These are phyloP conservation scores for Melanerpes aurifrons DNA, from an alignment of 2,113 vertebrate genomes.

Conservation along the genomic window DNA sequence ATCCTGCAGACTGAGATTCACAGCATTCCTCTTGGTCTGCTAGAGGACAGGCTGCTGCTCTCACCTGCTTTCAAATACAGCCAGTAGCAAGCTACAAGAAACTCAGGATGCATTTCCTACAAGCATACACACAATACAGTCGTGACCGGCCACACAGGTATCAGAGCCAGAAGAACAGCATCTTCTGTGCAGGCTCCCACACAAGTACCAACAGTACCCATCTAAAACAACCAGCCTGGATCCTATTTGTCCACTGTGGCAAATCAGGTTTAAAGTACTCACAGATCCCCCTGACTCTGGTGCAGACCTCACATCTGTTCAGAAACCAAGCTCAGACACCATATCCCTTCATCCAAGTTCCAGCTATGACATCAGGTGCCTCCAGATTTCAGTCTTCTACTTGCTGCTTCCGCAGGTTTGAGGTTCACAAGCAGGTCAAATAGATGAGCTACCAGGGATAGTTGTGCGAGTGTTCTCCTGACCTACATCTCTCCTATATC, in stretches of 20 bases:
- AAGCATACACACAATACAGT: not conserved
- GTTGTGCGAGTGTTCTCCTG: not conserved
- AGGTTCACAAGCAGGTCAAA: not conserved
- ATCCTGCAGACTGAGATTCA: not conserved
- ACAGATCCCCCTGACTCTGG: not conserved
- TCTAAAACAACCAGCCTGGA: not conserved
- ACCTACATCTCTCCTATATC: rapidly evolving
- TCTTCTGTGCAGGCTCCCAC: not conserved
- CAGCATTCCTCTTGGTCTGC: not conserved
- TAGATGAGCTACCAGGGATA: not conserved
- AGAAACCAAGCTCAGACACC: not conserved
- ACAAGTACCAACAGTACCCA: not conserved
- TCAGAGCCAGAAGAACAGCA: not conserved
- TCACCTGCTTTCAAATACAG: not conserved
- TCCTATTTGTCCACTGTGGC: not conserved
- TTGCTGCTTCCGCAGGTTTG: not conserved
- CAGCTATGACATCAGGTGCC: rapidly evolving
- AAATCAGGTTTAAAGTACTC: not conserved
- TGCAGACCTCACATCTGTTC: not conserved
- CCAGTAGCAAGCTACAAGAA: not conserved
- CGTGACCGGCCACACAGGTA: not conserved
- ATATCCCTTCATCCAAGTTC: not conserved
- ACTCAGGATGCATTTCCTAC: not conserved
- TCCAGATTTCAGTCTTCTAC: not conserved
- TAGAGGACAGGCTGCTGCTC: not conserved